Evolutionary conservation across 92 coral and sea anemone species (phyloP).

Genomic region (Epizoanthus ramosus): DNA sequence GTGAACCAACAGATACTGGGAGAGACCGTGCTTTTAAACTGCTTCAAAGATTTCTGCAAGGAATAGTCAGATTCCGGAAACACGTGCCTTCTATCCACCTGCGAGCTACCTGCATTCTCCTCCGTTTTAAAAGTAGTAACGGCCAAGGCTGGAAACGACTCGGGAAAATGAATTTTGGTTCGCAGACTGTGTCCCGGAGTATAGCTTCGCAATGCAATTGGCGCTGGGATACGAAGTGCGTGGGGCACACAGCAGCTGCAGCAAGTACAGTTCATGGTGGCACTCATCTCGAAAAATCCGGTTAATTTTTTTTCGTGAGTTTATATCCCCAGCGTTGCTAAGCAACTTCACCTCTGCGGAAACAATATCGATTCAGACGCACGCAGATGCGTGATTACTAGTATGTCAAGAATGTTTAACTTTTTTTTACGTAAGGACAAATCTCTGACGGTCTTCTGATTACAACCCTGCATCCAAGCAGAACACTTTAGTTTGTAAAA

Average conservation of each 20-base stretch:
- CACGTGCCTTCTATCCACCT: constrained; percentile 22
- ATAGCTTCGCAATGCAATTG: constrained; percentile 21
- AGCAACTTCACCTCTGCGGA: not conserved
- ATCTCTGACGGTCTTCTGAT: too few species aligned
- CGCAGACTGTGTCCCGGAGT: constrained; percentile 33
- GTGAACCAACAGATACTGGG: not conserved
- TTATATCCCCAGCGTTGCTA: constrained; percentile 5
- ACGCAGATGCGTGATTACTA: too few species aligned
- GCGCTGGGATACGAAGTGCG: constrained; percentile 12
- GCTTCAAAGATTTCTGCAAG: not conserved
- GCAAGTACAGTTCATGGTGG: constrained; percentile 31
- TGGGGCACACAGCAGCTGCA: constrained; percentile 18
- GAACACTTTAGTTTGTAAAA: too few species aligned
- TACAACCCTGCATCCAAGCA: too few species aligned
- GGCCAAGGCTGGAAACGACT: not conserved
- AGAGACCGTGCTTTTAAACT: constrained; percentile 4
- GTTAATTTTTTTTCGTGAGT: not conserved
- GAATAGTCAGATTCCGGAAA: not conserved
- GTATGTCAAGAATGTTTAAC: too few species aligned
- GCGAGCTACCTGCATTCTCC: constrained; percentile 3
- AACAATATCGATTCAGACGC: too few species aligned
- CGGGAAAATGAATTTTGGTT: constrained; percentile 37
- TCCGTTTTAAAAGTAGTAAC: not conserved
- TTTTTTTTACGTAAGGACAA: too few species aligned
- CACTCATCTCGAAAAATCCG: not conserved